phyloP scores from a whole-genome alignment of 2,888 invertebrate genomes.

The Drosophila dives region DNA sequence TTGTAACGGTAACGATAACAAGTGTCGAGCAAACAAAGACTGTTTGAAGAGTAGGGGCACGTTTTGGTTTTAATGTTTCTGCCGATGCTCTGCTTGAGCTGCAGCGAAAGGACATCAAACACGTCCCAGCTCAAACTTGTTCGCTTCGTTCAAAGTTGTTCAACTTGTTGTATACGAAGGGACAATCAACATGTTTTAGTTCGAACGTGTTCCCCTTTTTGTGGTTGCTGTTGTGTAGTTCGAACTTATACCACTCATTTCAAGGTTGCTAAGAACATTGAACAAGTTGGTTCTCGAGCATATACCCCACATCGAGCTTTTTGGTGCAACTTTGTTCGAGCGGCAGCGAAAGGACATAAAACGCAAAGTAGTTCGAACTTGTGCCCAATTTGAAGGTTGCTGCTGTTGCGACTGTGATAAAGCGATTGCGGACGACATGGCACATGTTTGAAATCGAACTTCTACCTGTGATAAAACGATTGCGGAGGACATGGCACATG shows the following conservation, averaged over 20 bases:
- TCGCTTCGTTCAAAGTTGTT: neutral
- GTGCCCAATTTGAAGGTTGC: neutral
- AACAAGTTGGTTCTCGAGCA: neutral
- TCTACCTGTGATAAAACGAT: neutral
- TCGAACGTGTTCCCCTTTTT: neutral
- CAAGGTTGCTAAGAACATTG: neutral
- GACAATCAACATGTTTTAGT: neutral
- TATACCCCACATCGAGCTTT: neutral
- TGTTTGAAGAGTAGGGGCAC: conserved; percentile 13
- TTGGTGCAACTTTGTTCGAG: neutral
- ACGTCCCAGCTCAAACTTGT: conserved; percentile 34
- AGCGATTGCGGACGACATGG: neutral
- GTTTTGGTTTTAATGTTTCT: conserved; percentile 4
- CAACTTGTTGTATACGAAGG: neutral
- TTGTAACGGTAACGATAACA: conserved; percentile 58
- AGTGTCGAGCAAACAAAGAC: conserved; percentile 69
- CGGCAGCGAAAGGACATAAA: neutral
- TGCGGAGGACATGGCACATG: neutral
- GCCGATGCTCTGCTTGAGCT: conserved; percentile 34
- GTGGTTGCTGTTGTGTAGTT: neutral
- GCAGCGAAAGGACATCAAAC: conserved; percentile 52
- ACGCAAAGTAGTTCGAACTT: neutral
- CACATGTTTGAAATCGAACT: neutral
- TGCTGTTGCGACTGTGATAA: neutral
- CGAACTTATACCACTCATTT: neutral